A percentile compares a stretch with the other conserved stretches of the same genome.
phyloP scores from a whole-genome alignment of 1,140 invertebrate genomes.

The Rhynchophorus ferrugineus region DNA sequence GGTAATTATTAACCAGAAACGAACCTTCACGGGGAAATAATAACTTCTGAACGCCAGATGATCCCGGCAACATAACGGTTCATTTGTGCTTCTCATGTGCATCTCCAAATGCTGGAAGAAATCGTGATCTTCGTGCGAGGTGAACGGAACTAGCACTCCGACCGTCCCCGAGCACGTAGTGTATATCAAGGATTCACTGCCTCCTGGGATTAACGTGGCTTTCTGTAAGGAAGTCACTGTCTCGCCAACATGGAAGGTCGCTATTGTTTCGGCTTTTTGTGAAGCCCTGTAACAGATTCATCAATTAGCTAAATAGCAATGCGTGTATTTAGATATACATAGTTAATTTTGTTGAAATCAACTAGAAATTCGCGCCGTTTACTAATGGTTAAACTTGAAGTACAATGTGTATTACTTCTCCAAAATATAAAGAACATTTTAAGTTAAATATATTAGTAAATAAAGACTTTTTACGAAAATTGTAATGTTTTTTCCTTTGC shows the following conservation, averaged over 20 bases:
- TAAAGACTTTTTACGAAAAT: too few relatives aligned
- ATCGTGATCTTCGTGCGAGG: conserved; percentile 96
- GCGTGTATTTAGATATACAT: too few relatives aligned
- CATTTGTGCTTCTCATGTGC: conserved; percentile 97
- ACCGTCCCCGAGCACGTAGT: conserved; percentile 92
- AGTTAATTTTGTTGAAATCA: too few relatives aligned
- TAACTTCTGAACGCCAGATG: conserved; percentile 96
- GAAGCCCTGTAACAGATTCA: conserved; percentile 56
- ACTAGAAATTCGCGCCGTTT: too few relatives aligned
- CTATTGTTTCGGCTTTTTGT: conserved; percentile 90
- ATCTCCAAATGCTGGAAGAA: conserved; percentile 99
- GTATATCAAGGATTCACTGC: conserved; percentile 92
- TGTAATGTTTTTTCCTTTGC: too few relatives aligned
- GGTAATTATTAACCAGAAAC: conserved; percentile 3
- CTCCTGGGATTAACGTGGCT: conserved; percentile 93
- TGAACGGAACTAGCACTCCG: conserved; percentile 95
- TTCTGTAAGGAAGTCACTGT: conserved; percentile 85
- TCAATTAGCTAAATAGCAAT: too few relatives aligned
- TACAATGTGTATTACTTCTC: too few relatives aligned
- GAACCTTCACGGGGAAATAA: conserved; percentile 94
- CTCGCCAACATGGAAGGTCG: conserved; percentile 95
- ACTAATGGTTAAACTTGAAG: too few relatives aligned
- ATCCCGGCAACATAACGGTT: conserved; percentile 93
- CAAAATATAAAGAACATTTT: too few relatives aligned
- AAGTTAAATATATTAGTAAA: too few relatives aligned